Conservation (phyloP, 2,113 vertebrate genomes). For the Ammodramus savannarum region DNA sequence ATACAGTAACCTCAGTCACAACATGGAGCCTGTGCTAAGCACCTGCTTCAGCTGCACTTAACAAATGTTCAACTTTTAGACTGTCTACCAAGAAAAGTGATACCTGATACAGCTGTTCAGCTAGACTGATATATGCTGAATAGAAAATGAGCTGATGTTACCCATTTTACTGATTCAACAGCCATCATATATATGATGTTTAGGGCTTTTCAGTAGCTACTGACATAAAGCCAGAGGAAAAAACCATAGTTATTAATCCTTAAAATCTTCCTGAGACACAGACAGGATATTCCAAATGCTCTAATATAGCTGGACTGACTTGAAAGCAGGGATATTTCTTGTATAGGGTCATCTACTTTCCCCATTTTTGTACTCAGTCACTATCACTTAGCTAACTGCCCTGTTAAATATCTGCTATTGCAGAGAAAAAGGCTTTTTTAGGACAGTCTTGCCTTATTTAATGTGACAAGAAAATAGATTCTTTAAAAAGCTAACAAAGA, state of each 20-base stretch:
- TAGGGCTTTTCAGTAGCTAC: background rate
- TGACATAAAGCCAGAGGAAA: background rate
- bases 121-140: background rate
- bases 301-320: background rate
- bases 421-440: background rate
- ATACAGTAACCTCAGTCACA: background rate
- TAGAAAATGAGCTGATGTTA: background rate
- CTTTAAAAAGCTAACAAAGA: background rate
- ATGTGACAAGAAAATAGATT: background rate
- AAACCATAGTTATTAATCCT: background rate
- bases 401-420: background rate
- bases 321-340: background rate
- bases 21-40: background rate
- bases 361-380: background rate
- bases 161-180: background rate
- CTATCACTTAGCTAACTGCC: background rate
- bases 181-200: rapidly evolving
- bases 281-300: background rate
- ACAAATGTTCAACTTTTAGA: background rate
- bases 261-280: background rate
- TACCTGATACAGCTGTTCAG: background rate
- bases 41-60: background rate
- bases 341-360: background rate
- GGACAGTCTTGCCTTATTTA: background rate
- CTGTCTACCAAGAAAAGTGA: background rate